Conservation (phyloP, 1,140 invertebrate genomes). For the Lysiphlebus fabarum region DNA sequence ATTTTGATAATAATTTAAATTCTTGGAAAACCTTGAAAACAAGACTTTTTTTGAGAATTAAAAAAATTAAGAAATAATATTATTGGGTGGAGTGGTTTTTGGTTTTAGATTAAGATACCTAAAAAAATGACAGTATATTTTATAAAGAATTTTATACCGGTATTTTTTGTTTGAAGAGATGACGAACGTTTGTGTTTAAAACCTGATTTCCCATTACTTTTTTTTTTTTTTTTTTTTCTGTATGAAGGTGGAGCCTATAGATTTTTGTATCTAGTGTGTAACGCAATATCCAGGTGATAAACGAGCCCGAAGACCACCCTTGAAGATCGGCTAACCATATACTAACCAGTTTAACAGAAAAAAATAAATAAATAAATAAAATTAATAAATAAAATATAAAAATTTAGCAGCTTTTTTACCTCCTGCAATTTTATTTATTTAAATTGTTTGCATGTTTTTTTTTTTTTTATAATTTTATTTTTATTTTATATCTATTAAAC, state of each 20-base stretch:
- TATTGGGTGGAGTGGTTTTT: conserved; percentile 1
- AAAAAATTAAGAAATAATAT: too few species aligned
- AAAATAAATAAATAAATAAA: conserved; percentile 33
- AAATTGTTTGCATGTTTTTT: conserved; percentile 13
- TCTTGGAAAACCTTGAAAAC: too few species aligned
- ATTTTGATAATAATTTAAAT: too few species aligned
- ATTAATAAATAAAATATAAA: conserved; percentile 26
- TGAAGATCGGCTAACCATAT: conserved; percentile 41
- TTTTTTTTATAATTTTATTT: conserved; percentile 22
- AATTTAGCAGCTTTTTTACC: conserved; percentile 48
- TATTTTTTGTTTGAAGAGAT: background rate
- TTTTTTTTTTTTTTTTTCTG: conserved; percentile 11
- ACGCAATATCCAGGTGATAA: conserved; percentile 40
- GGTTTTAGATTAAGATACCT: conserved; percentile 7
- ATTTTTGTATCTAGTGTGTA: conserved; percentile 14
- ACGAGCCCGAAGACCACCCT: conserved; percentile 51
- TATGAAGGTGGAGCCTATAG: conserved; percentile 36
- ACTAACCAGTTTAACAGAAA: conserved; percentile 48
- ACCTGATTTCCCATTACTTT: conserved; percentile 8
- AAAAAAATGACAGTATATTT: background rate
- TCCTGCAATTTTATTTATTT: conserved; percentile 28
- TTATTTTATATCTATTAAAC: conserved; percentile 15
- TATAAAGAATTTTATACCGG: too few species aligned
- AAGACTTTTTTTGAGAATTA: too few species aligned
- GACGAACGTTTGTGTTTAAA: conserved; percentile 11